Conservation (phyloP, 2,113 vertebrate genomes). For the Cololabis saira region DNA sequence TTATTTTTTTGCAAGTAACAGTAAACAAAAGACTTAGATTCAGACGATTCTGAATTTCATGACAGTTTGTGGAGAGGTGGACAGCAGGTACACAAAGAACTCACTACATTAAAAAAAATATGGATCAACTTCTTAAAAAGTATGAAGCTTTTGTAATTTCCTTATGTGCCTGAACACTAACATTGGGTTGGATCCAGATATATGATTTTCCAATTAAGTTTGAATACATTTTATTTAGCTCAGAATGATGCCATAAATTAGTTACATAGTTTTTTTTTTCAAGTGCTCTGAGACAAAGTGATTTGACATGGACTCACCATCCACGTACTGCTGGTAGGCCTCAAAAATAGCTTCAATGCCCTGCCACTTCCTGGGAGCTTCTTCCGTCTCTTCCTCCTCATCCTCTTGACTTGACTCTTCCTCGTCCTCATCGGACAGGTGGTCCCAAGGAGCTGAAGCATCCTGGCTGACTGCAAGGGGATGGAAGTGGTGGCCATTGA, state of each 20-base stretch:
- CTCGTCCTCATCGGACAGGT: conserved; percentile 60
- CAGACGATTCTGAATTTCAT: background rate
- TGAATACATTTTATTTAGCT: too few species aligned
- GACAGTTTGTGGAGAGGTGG: background rate
- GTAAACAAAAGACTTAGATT: background rate
- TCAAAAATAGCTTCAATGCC: conserved; percentile 95
- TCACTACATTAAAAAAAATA: too few species aligned
- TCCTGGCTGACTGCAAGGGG: conserved; percentile 54
- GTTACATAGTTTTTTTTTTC: too few species aligned
- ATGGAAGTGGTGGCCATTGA: conserved; percentile 87
- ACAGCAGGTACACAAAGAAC: background rate
- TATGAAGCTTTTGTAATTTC: too few species aligned
- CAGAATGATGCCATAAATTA: too few species aligned
- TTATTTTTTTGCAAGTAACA: background rate
- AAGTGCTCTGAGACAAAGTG: background rate
- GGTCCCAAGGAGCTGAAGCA: conserved; percentile 14
- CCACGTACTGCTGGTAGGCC: conserved; percentile 94
- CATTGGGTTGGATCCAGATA: too few species aligned
- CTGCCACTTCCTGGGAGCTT: conserved; percentile 87
- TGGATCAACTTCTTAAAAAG: too few species aligned
- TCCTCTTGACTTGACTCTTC: conserved; percentile 67
- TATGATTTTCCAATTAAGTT: too few species aligned
- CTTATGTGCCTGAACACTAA: too few species aligned
- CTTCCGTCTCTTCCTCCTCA: conserved; percentile 70
- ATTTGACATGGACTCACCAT: conserved; percentile 81